These are phyloP conservation scores for Hyppa rectilinea DNA, from an alignment of 2,888 invertebrate genomes.

Conservation along the genomic window DNA sequence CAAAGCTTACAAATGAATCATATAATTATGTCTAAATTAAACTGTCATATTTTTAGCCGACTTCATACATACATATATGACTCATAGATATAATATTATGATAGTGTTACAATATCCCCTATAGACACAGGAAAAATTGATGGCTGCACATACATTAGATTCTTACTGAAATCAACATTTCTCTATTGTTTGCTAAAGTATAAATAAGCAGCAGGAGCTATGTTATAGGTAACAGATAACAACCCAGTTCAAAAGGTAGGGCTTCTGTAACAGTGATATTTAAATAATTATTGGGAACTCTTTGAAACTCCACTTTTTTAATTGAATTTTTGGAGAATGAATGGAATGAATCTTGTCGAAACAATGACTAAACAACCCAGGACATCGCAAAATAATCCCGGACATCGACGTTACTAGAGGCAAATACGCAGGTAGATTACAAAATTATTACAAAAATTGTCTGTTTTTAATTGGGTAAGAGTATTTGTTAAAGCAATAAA, in stretches of 20 bases:
- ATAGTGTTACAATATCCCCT: neutral
- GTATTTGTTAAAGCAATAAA: too few relatives aligned
- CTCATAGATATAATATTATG: neutral
- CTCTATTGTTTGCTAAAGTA: constrained; percentile 9
- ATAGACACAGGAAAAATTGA: neutral
- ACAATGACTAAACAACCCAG: too few relatives aligned
- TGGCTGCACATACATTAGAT: neutral
- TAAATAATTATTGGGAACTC: neutral
- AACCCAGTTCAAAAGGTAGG: neutral
- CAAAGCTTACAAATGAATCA: neutral
- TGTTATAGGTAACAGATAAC: neutral
- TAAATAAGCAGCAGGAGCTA: constrained; percentile 17
- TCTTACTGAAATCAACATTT: neutral
- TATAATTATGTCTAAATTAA: neutral
- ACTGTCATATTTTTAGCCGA: neutral
- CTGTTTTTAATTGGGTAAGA: too few relatives aligned
- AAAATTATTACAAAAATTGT: too few relatives aligned
- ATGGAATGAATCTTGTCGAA: neutral
- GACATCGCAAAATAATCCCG: too few relatives aligned
- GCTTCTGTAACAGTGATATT: neutral
- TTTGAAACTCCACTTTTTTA: neutral
- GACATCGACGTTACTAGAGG: too few relatives aligned
- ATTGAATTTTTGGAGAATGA: neutral
- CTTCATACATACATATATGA: too few relatives aligned
- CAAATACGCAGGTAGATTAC: too few relatives aligned